Percentiles rank a stretch among this genome's conserved stretches.
Conservation (phyloP, 1,140 invertebrate genomes). For the Paraescarpia echinospica region DNA sequence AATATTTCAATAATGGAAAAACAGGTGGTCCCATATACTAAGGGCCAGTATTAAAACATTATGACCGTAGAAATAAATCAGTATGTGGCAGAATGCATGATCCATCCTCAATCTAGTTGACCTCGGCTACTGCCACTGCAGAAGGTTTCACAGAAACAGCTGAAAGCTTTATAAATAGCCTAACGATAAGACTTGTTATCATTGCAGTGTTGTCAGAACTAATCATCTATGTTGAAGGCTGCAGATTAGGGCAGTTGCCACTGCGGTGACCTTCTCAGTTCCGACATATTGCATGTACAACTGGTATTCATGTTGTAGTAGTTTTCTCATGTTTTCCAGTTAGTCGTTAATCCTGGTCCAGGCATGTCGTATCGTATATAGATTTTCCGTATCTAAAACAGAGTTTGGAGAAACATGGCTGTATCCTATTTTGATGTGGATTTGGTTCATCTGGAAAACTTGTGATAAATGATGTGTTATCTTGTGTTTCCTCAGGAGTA, state of each 20-base stretch:
- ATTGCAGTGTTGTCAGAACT: neutral
- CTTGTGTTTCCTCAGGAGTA: too few species aligned
- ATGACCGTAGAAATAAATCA: neutral
- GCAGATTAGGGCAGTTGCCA: neutral
- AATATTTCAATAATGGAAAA: too few species aligned
- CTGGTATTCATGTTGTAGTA: too few species aligned
- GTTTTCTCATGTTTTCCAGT: neutral
- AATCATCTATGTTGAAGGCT: neutral
- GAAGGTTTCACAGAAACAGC: neutral
- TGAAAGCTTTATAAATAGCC: neutral
- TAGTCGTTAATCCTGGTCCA: neutral
- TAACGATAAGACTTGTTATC: neutral
- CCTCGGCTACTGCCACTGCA: neutral
- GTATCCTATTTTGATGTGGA: too few species aligned
- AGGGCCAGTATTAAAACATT: too few species aligned
- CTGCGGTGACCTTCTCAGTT: neutral
- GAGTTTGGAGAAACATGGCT: too few species aligned
- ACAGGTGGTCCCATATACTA: too few species aligned
- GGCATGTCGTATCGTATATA: too few species aligned
- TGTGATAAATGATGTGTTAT: too few species aligned
- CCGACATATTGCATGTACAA: neutral
- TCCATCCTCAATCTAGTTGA: too few species aligned
- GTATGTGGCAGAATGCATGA: neutral
- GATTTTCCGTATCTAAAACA: too few species aligned
- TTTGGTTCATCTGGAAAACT: too few species aligned